Conservation (phyloP, 1,140 invertebrate genomes). For the Achroia grisella region DNA sequence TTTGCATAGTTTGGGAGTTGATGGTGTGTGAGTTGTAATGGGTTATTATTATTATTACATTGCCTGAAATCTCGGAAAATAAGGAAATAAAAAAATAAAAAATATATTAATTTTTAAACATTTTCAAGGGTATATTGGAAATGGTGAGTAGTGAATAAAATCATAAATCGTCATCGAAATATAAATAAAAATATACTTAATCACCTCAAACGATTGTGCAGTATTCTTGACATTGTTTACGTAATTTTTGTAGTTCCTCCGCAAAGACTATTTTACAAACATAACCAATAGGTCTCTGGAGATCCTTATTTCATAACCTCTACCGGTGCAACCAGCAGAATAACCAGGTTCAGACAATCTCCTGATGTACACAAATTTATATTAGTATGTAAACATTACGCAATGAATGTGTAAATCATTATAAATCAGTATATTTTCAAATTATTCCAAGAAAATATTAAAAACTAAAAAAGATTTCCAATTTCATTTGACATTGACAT, state of each 20-base stretch:
- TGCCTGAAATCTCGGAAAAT: too few species aligned
- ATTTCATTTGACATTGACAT: slow-evolving; percentile 25
- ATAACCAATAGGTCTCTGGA: slow-evolving; percentile 33
- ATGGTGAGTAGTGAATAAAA: too few species aligned
- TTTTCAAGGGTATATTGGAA: too few species aligned
- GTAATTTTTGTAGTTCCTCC: slow-evolving; percentile 23
- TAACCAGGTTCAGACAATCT: slow-evolving; percentile 30
- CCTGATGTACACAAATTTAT: slow-evolving; percentile 32
- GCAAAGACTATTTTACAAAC: slow-evolving; percentile 30
- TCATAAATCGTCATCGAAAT: too few species aligned
- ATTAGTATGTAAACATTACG: slow-evolving; percentile 42
- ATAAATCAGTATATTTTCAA: slow-evolving; percentile 63
- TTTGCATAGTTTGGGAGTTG: too few species aligned
- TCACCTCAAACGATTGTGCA: slow-evolving; percentile 62
- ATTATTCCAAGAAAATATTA: slow-evolving; percentile 46
- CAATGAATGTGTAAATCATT: slow-evolving; percentile 62
- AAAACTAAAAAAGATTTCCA: slow-evolving; percentile 36
- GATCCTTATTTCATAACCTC: slow-evolving; percentile 57
- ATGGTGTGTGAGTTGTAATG: too few species aligned
- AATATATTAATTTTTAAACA: too few species aligned
- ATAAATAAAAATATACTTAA: background rate
- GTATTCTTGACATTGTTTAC: slow-evolving; percentile 63
- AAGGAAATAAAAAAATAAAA: too few species aligned
- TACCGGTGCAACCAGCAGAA: slow-evolving; percentile 32
- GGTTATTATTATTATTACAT: too few species aligned